Percentiles rank a stretch among this genome's conserved stretches.
These are phyloP conservation scores for Himalopsyche tibetana DNA, from an alignment of 2,888 invertebrate genomes.

Conservation along the genomic window DNA sequence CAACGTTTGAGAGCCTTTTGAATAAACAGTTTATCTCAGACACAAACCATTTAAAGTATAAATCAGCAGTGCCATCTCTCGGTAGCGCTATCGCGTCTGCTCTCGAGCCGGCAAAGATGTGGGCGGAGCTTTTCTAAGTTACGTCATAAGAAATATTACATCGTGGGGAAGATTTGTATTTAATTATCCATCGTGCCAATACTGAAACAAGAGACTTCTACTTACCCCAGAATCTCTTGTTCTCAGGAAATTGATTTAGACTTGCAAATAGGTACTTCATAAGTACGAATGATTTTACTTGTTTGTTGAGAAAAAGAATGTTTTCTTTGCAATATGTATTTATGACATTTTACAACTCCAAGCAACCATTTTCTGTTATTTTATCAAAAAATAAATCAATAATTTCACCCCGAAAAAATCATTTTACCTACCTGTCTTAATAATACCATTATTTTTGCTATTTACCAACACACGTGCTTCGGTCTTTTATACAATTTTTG, in stretches of 20 bases:
- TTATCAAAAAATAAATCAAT: too few species aligned
- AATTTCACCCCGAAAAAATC: too few species aligned
- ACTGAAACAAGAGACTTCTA: background rate
- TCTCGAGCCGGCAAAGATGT: conserved; percentile 13
- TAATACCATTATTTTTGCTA: too few species aligned
- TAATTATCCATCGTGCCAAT: conserved; percentile 12
- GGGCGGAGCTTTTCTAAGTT: conserved; percentile 34
- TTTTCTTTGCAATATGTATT: background rate
- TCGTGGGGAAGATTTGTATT: conserved; percentile 10
- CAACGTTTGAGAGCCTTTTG: conserved; percentile 19
- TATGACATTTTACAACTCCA: too few species aligned
- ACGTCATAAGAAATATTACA: conserved; percentile 40
- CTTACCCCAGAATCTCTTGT: conserved; percentile 5
- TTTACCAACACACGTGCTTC: too few species aligned
- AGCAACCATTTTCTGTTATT: too few species aligned
- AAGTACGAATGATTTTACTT: background rate
- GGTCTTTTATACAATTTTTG: too few species aligned
- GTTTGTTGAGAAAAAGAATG: background rate
- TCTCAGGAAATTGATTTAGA: conserved; percentile 16
- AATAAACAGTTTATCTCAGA: conserved; percentile 52
- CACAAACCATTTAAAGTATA: conserved; percentile 54
- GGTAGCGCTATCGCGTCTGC: background rate
- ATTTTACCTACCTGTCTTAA: too few species aligned
- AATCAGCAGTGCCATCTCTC: conserved; percentile 54
- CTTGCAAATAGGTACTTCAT: background rate